A percentile compares a stretch with the other conserved stretches of the same genome.
Conservation (phyloP, 1,140 invertebrate genomes). For the Eubasilissa regina region DNA sequence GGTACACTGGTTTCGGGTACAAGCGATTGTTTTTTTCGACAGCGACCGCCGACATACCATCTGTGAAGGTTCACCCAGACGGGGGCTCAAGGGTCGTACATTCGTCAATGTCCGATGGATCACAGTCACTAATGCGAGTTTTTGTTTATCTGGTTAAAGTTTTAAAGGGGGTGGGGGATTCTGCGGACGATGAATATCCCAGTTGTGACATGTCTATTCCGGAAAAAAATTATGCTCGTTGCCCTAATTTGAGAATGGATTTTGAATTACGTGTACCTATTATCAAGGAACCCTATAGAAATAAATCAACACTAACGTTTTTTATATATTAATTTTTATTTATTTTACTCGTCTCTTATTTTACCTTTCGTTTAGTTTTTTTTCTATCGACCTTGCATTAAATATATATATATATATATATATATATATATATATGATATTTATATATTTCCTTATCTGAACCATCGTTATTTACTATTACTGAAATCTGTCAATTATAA, state of each 20-base stretch:
- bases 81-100: constrained; percentile 33
- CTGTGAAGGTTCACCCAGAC: constrained; percentile 18
- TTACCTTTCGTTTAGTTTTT: no score
- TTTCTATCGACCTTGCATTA: no score
- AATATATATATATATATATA: no score
- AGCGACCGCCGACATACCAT: constrained; percentile 26
- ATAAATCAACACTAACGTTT: no score
- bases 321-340: no score
- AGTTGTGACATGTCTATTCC: constrained; percentile 43
- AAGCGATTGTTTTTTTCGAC: constrained; percentile 48
- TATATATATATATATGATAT: no score
- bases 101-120: constrained; percentile 44
- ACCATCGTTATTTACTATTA: no score
- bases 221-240: not conserved
- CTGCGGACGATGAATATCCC: constrained; percentile 22
- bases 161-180: constrained; percentile 15
- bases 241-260: constrained; percentile 33
- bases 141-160: constrained; percentile 50
- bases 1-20: constrained; percentile 43
- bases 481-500: no score
- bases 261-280: not conserved
- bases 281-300: no score
- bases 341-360: no score
- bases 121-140: constrained; percentile 46
- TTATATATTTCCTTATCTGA: no score